Evolutionary conservation across 2,797 vertebrate species (phyloP), one percentile per base, ranked within the genome.

Genomic region (Fistularia tabacaria): DNA sequence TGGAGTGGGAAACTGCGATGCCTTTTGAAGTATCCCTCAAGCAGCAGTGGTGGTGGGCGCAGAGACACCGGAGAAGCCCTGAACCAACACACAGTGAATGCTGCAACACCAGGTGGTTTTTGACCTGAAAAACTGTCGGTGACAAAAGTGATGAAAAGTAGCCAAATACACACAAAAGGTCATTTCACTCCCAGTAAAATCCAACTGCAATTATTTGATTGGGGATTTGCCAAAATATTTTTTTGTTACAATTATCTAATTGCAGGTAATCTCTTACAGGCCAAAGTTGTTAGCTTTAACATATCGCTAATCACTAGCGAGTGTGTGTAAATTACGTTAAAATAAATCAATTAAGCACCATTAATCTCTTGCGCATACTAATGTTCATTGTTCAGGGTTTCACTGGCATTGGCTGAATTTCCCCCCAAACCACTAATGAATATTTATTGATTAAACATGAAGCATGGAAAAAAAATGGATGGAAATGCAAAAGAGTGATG

Each of bases 11-110:
- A 71, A 73, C 12, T 10, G 47, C 5, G 12, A 25, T 3, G 25
- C 25, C 48, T 69, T 83, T 80, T 85, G 80, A 82, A 77, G 78
- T 73, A 52, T 77, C 57, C 66, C 65, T 55, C 14, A 69, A 52
- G 76, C 49, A 57, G 12, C 13, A 7, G 59, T 58, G 46, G 67
- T 6, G 6, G 60, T 41, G 58, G 45, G 64, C 45, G 36, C 44
- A 13, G 55, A 37, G 38, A 49, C 11, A 38, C 25, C 38, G n/a
- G 59, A 6, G 47, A 6, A 49, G 36, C 52, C 8, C 46, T 57
- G 7, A 13, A 52, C 44, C 38, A 8, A 59, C 39, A 53, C 1
- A 51, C 0, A 3, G 11, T 49, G 46, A 69, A 64, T 11, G 15
- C 51, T 59, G n/a, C n/a, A 2, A 25, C 25, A 25, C 25, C 25